Conservation (phyloP, 2,113 vertebrate species). For the Poecile atricapillus region DNA sequence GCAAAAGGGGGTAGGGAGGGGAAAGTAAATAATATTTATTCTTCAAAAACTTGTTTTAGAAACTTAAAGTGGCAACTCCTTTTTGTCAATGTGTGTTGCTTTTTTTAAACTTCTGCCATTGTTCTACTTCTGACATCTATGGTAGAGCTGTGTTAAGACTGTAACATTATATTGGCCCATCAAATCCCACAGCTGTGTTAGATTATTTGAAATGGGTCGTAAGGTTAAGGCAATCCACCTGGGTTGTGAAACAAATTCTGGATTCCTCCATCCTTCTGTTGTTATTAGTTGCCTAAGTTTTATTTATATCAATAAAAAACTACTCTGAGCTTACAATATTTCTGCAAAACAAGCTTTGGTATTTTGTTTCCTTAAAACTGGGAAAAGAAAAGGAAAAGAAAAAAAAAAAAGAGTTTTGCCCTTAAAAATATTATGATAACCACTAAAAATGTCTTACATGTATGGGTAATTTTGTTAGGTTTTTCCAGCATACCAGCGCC, state of each 20-base stretch:
- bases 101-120: not conserved
- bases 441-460: not conserved
- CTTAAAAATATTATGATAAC: not conserved
- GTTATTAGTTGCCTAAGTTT: not conserved
- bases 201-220: not conserved
- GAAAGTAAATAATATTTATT: not conserved
- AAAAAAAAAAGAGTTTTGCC: not conserved
- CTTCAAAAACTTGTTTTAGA: not conserved
- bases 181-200: not conserved
- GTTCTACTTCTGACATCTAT: not conserved
- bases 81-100: not conserved
- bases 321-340: not conserved
- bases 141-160: not conserved
- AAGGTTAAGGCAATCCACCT: not conserved
- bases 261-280: not conserved
- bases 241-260: not conserved
- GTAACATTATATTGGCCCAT: not conserved
- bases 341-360: not conserved
- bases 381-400: not conserved
- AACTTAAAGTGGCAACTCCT: not conserved
- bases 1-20: fast-evolving
- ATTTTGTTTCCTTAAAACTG: not conserved
- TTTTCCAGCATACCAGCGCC: not conserved
- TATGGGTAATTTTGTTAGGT: not conserved
- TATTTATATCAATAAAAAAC: not conserved